Conservation (phyloP, 2,888 invertebrate species). For the Thera britannica region DNA sequence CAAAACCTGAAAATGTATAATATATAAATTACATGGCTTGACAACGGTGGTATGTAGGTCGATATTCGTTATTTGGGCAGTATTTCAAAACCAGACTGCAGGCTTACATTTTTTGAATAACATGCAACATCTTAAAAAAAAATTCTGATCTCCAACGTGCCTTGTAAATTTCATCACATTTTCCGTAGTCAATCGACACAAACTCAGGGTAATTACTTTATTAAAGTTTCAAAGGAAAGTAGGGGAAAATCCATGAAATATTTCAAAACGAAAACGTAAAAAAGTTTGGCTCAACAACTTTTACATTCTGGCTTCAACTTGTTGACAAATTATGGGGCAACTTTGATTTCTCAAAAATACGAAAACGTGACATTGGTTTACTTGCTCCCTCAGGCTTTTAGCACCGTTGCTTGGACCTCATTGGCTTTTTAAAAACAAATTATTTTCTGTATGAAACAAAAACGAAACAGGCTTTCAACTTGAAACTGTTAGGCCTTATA, state of each 20-base stretch:
- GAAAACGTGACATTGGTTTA: neutral
- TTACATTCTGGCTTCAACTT: slow-evolving; percentile 9
- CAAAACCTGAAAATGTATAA: too few species aligned
- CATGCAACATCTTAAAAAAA: too few species aligned
- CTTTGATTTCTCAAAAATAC: neutral
- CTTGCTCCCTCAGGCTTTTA: neutral
- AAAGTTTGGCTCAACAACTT: slow-evolving; percentile 11
- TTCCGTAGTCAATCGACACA: slow-evolving; percentile 11
- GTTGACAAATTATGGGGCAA: slow-evolving; percentile 10
- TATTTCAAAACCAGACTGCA: too few species aligned
- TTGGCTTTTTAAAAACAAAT: too few species aligned
- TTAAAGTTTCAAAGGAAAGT: slow-evolving; percentile 9
- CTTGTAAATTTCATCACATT: slow-evolving; percentile 24
- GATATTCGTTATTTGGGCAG: too few species aligned
- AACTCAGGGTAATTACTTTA: slow-evolving; percentile 21
- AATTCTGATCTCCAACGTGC: slow-evolving; percentile 15
- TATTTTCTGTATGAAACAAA: too few species aligned
- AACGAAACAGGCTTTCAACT: too few species aligned
- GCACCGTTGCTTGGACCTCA: too few species aligned
- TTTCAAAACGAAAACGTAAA: slow-evolving; percentile 9
- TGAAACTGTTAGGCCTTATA: too few species aligned
- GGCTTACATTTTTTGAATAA: too few species aligned
- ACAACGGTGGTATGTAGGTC: too few species aligned
- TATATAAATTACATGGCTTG: neutral
- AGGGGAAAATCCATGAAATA: slow-evolving; percentile 6